phyloP scores from a whole-genome alignment of 1,140 invertebrate genomes.

The Heliothis subflexa region DNA sequence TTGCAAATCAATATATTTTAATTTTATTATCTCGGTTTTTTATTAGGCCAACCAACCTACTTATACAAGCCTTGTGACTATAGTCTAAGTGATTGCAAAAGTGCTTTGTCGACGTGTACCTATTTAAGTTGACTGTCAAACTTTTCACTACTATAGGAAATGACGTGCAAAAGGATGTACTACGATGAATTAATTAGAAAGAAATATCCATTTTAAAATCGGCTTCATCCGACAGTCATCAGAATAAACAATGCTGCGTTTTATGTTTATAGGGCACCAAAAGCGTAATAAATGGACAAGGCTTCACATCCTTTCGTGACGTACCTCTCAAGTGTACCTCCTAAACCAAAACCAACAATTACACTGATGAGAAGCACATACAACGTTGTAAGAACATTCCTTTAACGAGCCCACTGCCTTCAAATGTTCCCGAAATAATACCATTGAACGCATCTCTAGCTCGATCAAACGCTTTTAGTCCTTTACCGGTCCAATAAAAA shows the following conservation, averaged over 20 bases:
- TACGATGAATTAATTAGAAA: too few relatives aligned
- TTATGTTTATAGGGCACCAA: too few relatives aligned
- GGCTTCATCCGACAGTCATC: too few relatives aligned
- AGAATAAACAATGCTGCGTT: too few relatives aligned
- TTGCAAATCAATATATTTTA: not conserved
- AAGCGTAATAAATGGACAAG: not conserved
- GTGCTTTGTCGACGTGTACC: too few relatives aligned
- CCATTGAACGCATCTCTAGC: constrained; percentile 53
- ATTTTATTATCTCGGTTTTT: not conserved
- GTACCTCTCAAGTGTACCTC: not conserved
- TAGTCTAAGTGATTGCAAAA: too few relatives aligned
- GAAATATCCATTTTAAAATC: too few relatives aligned
- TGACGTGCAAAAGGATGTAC: too few relatives aligned
- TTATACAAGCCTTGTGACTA: too few relatives aligned
- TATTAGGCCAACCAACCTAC: too few relatives aligned
- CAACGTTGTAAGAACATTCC: constrained; percentile 39
- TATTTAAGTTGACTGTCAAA: too few relatives aligned
- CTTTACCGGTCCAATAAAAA: constrained; percentile 84
- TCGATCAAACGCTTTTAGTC: constrained; percentile 79
- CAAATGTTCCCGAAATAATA: constrained; percentile 62
- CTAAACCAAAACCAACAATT: constrained; percentile 36
- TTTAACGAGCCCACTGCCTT: constrained; percentile 10
- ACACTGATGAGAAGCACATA: constrained; percentile 41
- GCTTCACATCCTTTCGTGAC: not conserved
- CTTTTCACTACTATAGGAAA: too few relatives aligned